A percentile compares a stretch with the other conserved stretches of the same genome.
These are phyloP conservation scores for Drosophila pseudoananassae DNA, from an alignment of 1,140 invertebrate genomes.

Conservation along the genomic window DNA sequence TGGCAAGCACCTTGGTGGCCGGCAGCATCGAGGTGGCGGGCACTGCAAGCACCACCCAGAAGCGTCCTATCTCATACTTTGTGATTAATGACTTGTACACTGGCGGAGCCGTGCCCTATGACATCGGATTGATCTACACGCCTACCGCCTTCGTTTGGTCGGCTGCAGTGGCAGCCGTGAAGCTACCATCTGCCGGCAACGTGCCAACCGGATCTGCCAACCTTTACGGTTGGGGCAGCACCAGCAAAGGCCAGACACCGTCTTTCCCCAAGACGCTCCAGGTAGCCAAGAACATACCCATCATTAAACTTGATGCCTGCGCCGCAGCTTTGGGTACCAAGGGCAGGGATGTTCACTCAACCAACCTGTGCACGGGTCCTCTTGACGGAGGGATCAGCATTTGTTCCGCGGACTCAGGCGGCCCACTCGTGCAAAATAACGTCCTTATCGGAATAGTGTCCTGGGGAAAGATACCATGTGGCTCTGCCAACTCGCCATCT, in stretches of 20 bases:
- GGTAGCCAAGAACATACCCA: slow-evolving; percentile 74
- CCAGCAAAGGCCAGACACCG: slow-evolving; percentile 72
- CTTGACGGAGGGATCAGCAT: slow-evolving; percentile 84
- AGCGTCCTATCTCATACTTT: slow-evolving; percentile 58
- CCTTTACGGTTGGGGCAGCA: slow-evolving; percentile 85
- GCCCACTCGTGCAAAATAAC: slow-evolving; percentile 80
- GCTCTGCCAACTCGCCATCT: slow-evolving; percentile 87
- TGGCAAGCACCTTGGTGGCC: slow-evolving; percentile 64
- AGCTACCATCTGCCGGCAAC: slow-evolving; percentile 77
- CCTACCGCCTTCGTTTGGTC: slow-evolving; percentile 84
- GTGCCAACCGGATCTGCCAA: slow-evolving; percentile 84
- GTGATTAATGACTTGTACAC: slow-evolving; percentile 68
- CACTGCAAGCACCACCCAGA: slow-evolving; percentile 68
- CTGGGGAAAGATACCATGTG: slow-evolving; percentile 85
- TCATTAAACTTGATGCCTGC: slow-evolving; percentile 60
- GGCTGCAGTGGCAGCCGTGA: slow-evolving; percentile 82
- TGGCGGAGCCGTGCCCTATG: slow-evolving; percentile 84
- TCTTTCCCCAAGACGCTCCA: slow-evolving; percentile 83
- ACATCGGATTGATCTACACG: slow-evolving; percentile 85
- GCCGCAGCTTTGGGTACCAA: slow-evolving; percentile 70
- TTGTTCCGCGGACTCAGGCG: slow-evolving; percentile 85
- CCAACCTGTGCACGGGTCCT: slow-evolving; percentile 85
- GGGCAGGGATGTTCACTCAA: slow-evolving; percentile 76
- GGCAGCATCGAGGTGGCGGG: slow-evolving; percentile 68
- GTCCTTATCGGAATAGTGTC: slow-evolving; percentile 84